Conservation (phyloP, 1,140 invertebrate species). For the Yoshiicerus persimilis region DNA sequence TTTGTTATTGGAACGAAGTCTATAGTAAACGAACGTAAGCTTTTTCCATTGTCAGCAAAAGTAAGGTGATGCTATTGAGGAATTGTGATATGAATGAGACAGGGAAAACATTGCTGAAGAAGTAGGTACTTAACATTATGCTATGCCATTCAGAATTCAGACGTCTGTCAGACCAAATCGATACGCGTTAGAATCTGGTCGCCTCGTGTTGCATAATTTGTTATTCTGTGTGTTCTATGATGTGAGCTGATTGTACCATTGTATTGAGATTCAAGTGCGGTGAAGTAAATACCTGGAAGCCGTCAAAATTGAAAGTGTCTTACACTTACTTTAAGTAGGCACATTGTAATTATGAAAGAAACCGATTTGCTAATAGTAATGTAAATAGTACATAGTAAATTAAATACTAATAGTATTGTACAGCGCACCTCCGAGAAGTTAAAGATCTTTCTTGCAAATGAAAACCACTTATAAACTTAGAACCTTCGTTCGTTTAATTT, state of each 20-base stretch:
- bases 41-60: conserved; percentile 1
- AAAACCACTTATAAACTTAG: neutral
- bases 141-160: neutral
- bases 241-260: neutral
- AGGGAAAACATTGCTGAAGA: neutral
- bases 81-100: conserved; percentile 5
- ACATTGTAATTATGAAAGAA: neutral
- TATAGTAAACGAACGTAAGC: neutral
- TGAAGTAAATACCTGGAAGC: neutral
- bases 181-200: neutral
- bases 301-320: neutral
- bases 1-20: neutral
- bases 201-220: neutral
- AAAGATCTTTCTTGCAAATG: neutral
- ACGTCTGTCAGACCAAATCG: neutral
- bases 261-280: neutral
- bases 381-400: neutral
- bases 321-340: neutral
- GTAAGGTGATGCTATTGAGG: neutral
- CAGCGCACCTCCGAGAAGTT: neutral
- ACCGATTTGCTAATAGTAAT: neutral
- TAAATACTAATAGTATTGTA: neutral
- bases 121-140: neutral
- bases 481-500: neutral
- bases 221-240: neutral